Conservation (phyloP, 2,888 invertebrate genomes). For the Tetramorium bicarinatum region DNA sequence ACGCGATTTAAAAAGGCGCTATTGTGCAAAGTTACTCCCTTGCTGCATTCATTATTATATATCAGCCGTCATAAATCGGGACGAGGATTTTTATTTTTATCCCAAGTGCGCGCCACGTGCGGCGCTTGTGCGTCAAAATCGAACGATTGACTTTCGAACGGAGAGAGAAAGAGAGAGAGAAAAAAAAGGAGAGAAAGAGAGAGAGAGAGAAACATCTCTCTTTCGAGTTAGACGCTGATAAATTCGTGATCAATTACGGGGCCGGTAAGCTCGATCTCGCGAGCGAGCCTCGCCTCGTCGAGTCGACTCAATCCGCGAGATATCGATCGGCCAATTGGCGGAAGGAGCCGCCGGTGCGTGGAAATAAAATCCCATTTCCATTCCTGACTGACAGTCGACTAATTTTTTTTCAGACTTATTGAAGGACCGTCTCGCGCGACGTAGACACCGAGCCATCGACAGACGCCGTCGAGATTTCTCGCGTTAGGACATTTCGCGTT, state of each 20-base stretch:
- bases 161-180: conserved; percentile 25
- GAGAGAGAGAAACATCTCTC: not conserved
- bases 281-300: conserved; percentile 44
- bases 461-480: conserved; percentile 54
- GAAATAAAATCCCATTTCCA: conserved; percentile 58
- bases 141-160: conserved; percentile 43
- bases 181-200: not conserved
- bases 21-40: conserved; percentile 14
- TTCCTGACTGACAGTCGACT: conserved; percentile 59
- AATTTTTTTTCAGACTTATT: conserved; percentile 61
- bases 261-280: conserved; percentile 56
- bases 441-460: conserved; percentile 48
- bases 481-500: conserved; percentile 51
- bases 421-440: conserved; percentile 52
- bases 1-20: conserved; percentile 6
- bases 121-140: conserved; percentile 53
- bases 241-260: conserved; percentile 65
- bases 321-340: conserved; percentile 58
- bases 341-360: conserved; percentile 51
- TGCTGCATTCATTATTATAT: conserved; percentile 33
- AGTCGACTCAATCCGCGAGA: conserved; percentile 54
- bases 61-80: conserved; percentile 47
- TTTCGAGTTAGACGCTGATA: conserved; percentile 56
- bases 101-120: conserved; percentile 47
- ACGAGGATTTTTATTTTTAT: conserved; percentile 50